These are phyloP conservation scores for Catamblyrhynchus diadema DNA, from an alignment of 2,797 vertebrate genomes.

Conservation along the genomic window DNA sequence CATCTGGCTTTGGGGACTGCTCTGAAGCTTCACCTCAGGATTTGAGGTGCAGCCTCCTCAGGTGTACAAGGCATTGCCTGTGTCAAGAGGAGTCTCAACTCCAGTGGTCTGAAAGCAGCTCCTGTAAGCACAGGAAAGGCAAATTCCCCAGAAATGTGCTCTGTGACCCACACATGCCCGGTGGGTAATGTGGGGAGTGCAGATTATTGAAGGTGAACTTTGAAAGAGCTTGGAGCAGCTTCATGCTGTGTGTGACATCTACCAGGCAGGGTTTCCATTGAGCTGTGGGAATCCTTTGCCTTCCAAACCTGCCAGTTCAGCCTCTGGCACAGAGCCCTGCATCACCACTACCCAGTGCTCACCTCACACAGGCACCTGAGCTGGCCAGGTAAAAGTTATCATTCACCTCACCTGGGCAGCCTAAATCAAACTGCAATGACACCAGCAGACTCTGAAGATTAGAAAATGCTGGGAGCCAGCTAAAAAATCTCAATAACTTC, in stretches of 20 bases:
- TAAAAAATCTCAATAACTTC: slow-evolving; percentile 23
- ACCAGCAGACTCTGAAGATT: neutral
- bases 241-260: neutral
- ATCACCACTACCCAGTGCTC: slow-evolving; percentile 21
- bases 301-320: slow-evolving; percentile 10
- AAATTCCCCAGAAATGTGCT: neutral
- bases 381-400: neutral
- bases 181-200: neutral
- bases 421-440: slow-evolving; percentile 2
- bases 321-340: slow-evolving; percentile 38
- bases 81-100: neutral
- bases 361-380: neutral
- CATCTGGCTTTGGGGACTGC: neutral
- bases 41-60: neutral
- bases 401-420: slow-evolving; percentile 24
- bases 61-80: neutral
- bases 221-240: neutral
- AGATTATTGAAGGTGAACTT: neutral
- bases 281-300: slow-evolving; percentile 52
- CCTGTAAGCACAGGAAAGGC: neutral
- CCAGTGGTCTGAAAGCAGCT: neutral
- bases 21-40: fast-evolving
- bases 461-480: neutral
- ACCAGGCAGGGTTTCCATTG: slow-evolving; percentile 23
- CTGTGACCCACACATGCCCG: fast-evolving